These are phyloP conservation scores for Clavelina lepadiformis DNA, from an alignment of 23 tunicate species.

Conservation along the genomic window DNA sequence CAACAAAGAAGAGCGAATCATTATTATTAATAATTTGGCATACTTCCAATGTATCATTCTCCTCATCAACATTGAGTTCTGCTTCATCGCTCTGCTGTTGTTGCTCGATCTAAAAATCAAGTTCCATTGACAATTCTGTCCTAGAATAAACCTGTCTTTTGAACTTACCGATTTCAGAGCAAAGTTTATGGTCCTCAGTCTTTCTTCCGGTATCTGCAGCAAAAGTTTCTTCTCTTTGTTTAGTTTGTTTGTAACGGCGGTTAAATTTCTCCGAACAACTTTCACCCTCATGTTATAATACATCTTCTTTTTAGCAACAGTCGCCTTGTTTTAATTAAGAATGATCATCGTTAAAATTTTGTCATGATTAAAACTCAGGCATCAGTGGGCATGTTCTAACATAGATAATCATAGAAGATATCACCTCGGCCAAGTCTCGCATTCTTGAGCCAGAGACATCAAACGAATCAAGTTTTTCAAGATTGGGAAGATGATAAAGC, in stretches of 20 bases:
- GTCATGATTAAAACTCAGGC: too few relatives aligned
- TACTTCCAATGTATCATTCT: too few relatives aligned
- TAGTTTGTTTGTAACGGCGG: slow-evolving; percentile 50
- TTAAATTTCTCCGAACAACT: slow-evolving; percentile 67
- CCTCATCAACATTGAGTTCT: slow-evolving; percentile 8
- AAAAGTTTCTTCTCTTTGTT: slow-evolving; percentile 60
- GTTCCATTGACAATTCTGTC: background rate
- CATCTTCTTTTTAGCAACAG: slow-evolving; percentile 81
- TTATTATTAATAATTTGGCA: too few relatives aligned
- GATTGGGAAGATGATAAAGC: slow-evolving; percentile 62
- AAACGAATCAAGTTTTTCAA: slow-evolving; percentile 58
- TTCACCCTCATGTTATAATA: slow-evolving; percentile 91
- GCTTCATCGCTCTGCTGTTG: slow-evolving; percentile 53
- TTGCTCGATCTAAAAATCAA: slow-evolving; percentile 56
- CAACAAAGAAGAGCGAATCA: too few relatives aligned
- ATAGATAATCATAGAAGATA: background rate
- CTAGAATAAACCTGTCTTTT: background rate
- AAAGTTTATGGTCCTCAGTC: slow-evolving; percentile 45
- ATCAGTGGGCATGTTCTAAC: too few relatives aligned
- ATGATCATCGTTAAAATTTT: too few relatives aligned
- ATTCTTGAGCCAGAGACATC: slow-evolving; percentile 76
- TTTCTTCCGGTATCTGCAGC: slow-evolving; percentile 74
- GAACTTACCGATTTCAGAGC: slow-evolving; percentile 76
- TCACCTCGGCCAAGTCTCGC: slow-evolving; percentile 84
- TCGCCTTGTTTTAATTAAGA: too few relatives aligned